Conservation (phyloP, 2,888 invertebrate genomes). For the Rhogogaster chlorosoma region DNA sequence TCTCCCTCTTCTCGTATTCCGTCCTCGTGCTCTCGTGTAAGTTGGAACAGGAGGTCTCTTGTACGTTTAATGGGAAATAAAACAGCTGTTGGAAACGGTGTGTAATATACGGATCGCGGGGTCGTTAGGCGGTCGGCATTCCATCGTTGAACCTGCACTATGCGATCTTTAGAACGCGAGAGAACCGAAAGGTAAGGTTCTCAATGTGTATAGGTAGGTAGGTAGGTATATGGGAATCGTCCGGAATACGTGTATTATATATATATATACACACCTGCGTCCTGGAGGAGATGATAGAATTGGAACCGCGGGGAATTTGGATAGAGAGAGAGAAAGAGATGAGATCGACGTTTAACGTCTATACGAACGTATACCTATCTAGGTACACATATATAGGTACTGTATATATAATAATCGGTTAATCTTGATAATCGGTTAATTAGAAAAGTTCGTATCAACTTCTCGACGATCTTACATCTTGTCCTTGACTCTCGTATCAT, state of each 20-base stretch:
- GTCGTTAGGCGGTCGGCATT: constrained; percentile 24
- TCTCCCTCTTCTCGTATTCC: not conserved
- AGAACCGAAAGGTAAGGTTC: not conserved
- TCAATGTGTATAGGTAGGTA: not conserved
- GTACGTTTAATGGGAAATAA: constrained; percentile 35
- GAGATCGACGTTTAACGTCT: not conserved
- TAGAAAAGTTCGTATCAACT: not conserved
- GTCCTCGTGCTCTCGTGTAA: not conserved
- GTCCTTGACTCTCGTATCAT: too few relatives aligned
- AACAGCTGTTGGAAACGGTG: constrained; percentile 43
- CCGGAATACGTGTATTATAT: not conserved
- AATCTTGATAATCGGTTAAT: not conserved
- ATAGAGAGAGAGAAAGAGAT: not conserved
- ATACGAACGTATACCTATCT: not conserved
- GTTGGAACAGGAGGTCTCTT: constrained; percentile 14
- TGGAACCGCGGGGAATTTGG: not conserved
- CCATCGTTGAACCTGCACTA: constrained; percentile 12
- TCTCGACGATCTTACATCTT: not conserved
- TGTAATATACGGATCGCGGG: not conserved
- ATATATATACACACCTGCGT: not conserved
- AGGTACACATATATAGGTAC: too few relatives aligned
- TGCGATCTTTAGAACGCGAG: constrained; percentile 15
- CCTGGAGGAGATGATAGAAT: not conserved
- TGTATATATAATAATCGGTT: not conserved
- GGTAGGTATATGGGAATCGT: not conserved